Base-by-base conservation (phyloP, 2,797 vertebrate species). In the Fistularia commersonii region DNA sequence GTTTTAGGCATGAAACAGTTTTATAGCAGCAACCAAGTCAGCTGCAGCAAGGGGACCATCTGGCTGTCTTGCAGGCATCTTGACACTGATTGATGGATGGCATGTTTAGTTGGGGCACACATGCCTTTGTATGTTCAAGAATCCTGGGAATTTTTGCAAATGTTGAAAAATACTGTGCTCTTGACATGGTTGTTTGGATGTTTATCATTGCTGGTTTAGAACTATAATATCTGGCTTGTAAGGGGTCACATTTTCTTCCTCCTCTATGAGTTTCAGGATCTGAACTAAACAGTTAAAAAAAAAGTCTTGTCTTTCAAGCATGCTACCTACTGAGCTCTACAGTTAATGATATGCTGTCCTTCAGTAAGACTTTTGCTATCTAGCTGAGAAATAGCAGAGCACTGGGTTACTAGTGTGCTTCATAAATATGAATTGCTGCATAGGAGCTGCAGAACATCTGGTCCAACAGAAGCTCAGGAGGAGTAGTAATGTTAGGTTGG, bases 381-480 rank as follows among this genome's bases (percentile, higher is more conserved):
- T 11, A 32, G 10, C 12, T 40, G 44, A 32, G 35, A n/a, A 41
- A 15, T n/a, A 4, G 23, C 8, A 3, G n/a, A 38, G 3, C 8
- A 8, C 13, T 15, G 23, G 8, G 41, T 8, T 7, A 6, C 23
- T 10, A 7, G 11, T 11, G 4, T 41, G 8, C 11, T 36, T 47
- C 39, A 7, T n/a, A 8, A 13, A 49, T 43, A 13, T 39, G 48
- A 54, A 33, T 40, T 39, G 14, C 47, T 51, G 36, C 15, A 11
- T 14, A 35, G 13, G 8, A 48, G 44, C 56, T 6, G 6, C 6
- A 38, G 37, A 51, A 57, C 57, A 67, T 55, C 59, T 74, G 63
- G 40, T 41, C 32, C 8, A 49, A 51, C 59, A 51, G 60, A 54
- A 62, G 48, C 12, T 41, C 11, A 11, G 11, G 39, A 41, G 23